Conservation (phyloP, 2,113 vertebrate species). For the Gavia stellata region DNA sequence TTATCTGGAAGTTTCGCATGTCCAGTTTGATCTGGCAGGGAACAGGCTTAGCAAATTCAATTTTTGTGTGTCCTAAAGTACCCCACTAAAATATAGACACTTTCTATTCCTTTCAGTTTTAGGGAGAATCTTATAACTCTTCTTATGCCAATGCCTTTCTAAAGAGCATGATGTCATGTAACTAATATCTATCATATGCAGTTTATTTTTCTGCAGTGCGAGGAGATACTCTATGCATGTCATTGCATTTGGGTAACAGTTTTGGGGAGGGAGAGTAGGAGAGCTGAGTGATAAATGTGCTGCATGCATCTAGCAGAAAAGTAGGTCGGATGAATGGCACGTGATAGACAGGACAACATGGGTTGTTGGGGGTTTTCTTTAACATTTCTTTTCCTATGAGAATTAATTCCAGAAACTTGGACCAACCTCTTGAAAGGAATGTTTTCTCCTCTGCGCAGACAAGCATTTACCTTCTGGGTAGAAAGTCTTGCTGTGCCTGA, state of each 20-base stretch:
- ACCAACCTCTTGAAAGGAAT: neutral
- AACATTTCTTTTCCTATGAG: slow-evolving; percentile 28
- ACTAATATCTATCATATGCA: neutral
- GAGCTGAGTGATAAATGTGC: neutral
- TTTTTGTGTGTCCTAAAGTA: neutral
- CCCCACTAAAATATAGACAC: neutral
- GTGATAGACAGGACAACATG: neutral
- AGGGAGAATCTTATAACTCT: neutral
- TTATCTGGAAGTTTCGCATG: neutral
- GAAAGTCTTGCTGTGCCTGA: neutral
- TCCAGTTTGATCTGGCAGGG: neutral
- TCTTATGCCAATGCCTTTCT: neutral
- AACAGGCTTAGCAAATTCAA: neutral
- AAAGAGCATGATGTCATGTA: neutral
- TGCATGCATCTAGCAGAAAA: neutral
- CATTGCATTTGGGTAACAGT: neutral
- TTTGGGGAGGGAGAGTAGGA: neutral
- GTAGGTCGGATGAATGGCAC: neutral
- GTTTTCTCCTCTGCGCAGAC: neutral
- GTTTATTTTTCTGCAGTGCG: neutral
- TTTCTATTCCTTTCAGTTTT: neutral
- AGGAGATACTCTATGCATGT: neutral
- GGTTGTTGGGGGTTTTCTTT: neutral
- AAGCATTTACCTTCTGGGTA: slow-evolving; percentile 27
- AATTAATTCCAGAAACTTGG: slow-evolving; percentile 57